Percentiles rank a stretch among this genome's conserved stretches.
These are phyloP conservation scores for Cebidichthys violaceus DNA, from an alignment of 2,113 vertebrate species.

Conservation along the genomic window DNA sequence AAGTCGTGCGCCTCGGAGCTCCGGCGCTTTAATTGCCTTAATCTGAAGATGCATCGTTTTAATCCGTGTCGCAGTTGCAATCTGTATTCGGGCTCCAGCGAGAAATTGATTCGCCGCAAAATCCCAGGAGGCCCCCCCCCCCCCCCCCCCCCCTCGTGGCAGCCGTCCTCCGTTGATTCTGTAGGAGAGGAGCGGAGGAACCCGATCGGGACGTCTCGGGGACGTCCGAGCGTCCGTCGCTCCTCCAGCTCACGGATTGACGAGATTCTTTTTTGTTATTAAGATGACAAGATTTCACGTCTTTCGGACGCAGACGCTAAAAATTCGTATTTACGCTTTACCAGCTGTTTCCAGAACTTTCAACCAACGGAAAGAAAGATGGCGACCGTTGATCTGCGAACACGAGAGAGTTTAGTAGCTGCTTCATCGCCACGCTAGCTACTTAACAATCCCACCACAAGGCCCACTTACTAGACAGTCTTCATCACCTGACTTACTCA, in stretches of 20 bases:
- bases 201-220: neutral
- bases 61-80: slow-evolving; percentile 58
- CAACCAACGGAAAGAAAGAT: too few relatives aligned
- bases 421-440: neutral
- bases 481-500: neutral
- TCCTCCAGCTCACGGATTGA: neutral
- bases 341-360: too few relatives aligned
- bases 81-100: slow-evolving; percentile 14
- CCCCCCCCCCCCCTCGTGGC: too few relatives aligned
- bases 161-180: slow-evolving; percentile 28
- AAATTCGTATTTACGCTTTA: too few relatives aligned
- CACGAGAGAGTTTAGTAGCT: too few relatives aligned
- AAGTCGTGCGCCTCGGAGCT: slow-evolving; percentile 30
- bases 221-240: neutral
- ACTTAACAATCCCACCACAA: neutral
- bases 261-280: neutral
- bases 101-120: slow-evolving; percentile 47
- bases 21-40: slow-evolving; percentile 65
- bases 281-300: too few relatives aligned
- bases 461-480: neutral
- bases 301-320: too few relatives aligned
- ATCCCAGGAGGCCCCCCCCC: slow-evolving; percentile 43
- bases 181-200: neutral
- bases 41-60: slow-evolving; percentile 56
- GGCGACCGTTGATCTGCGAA: too few relatives aligned